phyloP scores from a whole-genome alignment of 2,797 vertebrate species.

The Carapus acus region DNA sequence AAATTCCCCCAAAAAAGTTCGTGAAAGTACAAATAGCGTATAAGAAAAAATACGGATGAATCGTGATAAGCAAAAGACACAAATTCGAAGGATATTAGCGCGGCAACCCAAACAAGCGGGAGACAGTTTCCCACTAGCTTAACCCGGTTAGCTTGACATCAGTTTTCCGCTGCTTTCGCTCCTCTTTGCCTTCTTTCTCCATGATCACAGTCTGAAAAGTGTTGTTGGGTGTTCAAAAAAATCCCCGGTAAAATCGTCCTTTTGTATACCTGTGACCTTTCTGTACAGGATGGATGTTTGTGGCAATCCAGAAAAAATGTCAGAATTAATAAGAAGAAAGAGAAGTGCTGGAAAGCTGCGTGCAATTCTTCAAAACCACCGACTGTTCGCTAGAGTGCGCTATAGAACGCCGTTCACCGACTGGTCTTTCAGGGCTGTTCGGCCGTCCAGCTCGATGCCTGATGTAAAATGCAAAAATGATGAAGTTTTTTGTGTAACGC shows the following conservation, averaged over 20 bases:
- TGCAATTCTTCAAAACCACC: conserved; percentile 46
- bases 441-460: conserved; percentile 62
- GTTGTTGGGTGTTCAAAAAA: conserved; percentile 15
- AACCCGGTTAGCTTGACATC: conserved; percentile 47
- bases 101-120: conserved; percentile 47
- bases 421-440: conserved; percentile 69
- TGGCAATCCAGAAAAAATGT: conserved; percentile 42
- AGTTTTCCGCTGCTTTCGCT: conserved; percentile 54
- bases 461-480: conserved; percentile 42
- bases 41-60: no score
- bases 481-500: not conserved
- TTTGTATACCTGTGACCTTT: conserved; percentile 17
- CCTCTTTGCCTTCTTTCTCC: conserved; percentile 54
- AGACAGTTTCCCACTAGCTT: conserved; percentile 35
- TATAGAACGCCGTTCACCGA: conserved; percentile 45
- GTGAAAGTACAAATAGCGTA: no score
- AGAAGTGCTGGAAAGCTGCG: conserved; percentile 20
- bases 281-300: conserved; percentile 17
- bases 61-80: no score
- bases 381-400: conserved; percentile 42
- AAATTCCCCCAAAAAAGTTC: conserved; percentile 54
- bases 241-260: conserved; percentile 5
- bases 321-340: conserved; percentile 2
- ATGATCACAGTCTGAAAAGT: conserved; percentile 49
- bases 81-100: no score